Base-by-base conservation (phyloP, 2,797 vertebrate genomes). In the Danio jaintianensis region DNA sequence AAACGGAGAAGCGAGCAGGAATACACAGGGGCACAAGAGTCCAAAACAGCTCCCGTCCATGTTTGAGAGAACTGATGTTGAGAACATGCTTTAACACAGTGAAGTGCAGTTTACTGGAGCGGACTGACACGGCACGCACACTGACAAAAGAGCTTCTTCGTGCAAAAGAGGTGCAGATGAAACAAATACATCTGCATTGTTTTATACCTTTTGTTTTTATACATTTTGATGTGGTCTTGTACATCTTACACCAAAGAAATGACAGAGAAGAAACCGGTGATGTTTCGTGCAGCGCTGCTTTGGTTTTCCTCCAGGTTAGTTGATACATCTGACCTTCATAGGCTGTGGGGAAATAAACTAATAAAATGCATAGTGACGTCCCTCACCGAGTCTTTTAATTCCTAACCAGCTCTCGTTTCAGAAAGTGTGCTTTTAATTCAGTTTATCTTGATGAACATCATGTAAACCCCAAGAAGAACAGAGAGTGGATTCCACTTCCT, bases 81-180 rank as follows among this genome's bases (percentile, higher is more conserved):
- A 88, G 90, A 91, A 92, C 94, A 95, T 95, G 94, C 93, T 93
- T 92, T 90, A 90, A 92, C 88, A 73, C 88, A 85, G 86, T 87
- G 71, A 70, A 91, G 86, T 91, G 90, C 91, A 89, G 88, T 92
- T 89, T 85, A 90, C 87, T 71, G 84, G 87, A 90, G 47, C 66
- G 78, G 86, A 86, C 75, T n/a, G 84, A 85, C 63, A 16, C 82
- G 20, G 36, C 56, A 11, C 78, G 36, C 55, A 81, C 75, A 77
- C 82, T 22, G 50, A 75, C 63, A 87, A 85, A 83, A 86, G 79
- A 92, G 90, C 87, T 85, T 82, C 73, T 85, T 89, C 92, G 91
- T 94, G 93, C 93, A 93, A 92, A 90, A 92, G 80, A 90, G 85
- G 87, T 91, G 92, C 88, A 92, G 91, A 93, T 84, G 70, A 90